Evolutionary conservation across 2,888 invertebrate species (phyloP), one percentile per base, ranked within the genome.

Genomic region (Drosophila limbata): DNA sequence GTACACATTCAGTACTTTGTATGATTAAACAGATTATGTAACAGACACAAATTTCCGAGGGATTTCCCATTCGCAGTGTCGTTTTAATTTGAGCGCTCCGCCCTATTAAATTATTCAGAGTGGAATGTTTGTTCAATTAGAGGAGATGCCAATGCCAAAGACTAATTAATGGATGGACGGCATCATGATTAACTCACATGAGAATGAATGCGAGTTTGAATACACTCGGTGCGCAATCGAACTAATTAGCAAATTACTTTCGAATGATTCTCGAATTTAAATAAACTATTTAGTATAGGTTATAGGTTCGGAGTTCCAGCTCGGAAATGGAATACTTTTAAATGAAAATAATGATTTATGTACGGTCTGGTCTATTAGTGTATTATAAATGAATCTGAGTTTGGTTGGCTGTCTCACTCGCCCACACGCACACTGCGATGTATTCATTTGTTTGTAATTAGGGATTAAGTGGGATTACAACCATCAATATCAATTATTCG

Each of bases 401-500:
- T 17, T 31, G 5, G 28, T 9, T 40, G 53, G 28, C 31, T 40
- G 40, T 40, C 40, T 39, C 39, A 42, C 2, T 52, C 39, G 25
- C 44, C 13, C 55, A 33, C 10, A 15, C 61, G 53, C 74, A 78
- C 72, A 69, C 60, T 67, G 73, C 77, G 42, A 71, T 69, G 69
- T 79, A 88, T 85, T 82, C 80, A 88, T 88, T 89, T 78, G 74
- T 76, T 85, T 89, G 85, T 89, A 86, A 86, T 86, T 86, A 86
- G 90, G 85, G 88, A 89, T 89, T 86, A 86, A 89, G 73, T 78
- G 72, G 80, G 85, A 86, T 86, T 86, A 86, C 85, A 85, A 82
- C 80, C 85, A 86, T 86, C 85, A 89, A 86, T 89, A 89, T 89
- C 85, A 86, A 86, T 86, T 86, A 86, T 86, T 88, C 68, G 63